Conservation (phyloP, 2,113 vertebrate species). For the Pandion haliaetus region DNA sequence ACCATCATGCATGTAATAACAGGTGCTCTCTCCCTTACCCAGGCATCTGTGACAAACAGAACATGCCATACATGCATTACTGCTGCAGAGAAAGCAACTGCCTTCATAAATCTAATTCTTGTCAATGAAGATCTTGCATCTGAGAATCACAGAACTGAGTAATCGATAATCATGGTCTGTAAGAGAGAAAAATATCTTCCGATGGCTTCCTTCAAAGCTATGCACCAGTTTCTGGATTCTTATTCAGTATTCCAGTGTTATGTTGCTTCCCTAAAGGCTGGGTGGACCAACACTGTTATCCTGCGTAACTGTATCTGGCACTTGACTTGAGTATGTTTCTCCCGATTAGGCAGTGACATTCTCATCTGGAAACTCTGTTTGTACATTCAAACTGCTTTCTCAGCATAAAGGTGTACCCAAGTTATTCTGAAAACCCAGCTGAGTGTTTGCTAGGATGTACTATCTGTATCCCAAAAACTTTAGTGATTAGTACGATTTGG, state of each 20-base stretch:
- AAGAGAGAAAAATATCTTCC: background rate
- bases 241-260: constrained; percentile 1
- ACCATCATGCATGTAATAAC: background rate
- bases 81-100: background rate
- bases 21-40: background rate
- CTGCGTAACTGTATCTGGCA: constrained; percentile 66
- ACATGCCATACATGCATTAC: background rate
- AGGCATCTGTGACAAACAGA: background rate
- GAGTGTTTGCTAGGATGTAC: background rate
- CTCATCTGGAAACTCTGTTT: constrained; percentile 56
- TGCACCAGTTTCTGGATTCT: background rate
- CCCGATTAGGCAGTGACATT: constrained; percentile 72
- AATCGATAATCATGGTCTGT: background rate
- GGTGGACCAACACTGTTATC: background rate
- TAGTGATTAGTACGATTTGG: background rate
- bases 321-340: constrained; percentile 77
- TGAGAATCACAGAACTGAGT: background rate
- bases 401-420: constrained; percentile 29
- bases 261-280: constrained; percentile 56
- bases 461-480: background rate
- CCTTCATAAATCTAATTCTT: background rate
- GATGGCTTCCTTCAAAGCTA: constrained; percentile 1
- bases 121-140: background rate
- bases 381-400: constrained; percentile 11
- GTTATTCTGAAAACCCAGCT: constrained; percentile 9